Evolutionary conservation across 2,888 invertebrate genomes (phyloP), one percentile per base, ranked within the genome.

Genomic region (Cosmia pyralina): DNA sequence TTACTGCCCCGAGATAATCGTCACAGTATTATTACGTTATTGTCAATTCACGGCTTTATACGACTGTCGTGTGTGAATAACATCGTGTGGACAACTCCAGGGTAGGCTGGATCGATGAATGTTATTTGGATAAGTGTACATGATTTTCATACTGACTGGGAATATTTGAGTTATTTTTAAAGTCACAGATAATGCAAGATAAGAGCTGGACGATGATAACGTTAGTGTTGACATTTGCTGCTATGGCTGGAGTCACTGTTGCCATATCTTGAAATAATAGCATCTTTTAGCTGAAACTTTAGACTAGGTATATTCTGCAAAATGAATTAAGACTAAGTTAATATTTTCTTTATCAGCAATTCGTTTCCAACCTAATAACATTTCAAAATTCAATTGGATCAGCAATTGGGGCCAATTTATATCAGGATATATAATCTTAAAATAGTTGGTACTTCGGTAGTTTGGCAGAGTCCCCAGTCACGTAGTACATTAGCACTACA

Each of bases 401-500:
- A 79, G 84, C 82, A 79, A 81, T 83, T 75, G 77, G 78, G 79
- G 82, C 85, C 82, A 85, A 84, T 85, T 86, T 87, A 88, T 88
- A 85, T 87, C 85, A 64, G 75, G 70, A 78, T 79, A 75, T 81
- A 84, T 83, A 83, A 88, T 88, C 84, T 88, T 77, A 80, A 77
- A 79, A 81, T 81, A 78, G 82, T 83, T 83, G 76, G 77, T 81
- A 79, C 77, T 84, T 78, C 65, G 75, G 78, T 81, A 79, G 79
- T 86, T 86, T 88, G 88, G 84, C 87, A 82, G 52, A 63, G 65
- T 77, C 81, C 77, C 76, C 85, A 84, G 90, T 90, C 92, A 91
- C 91, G 92, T 92, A 92, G 80, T 84, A 90, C 93, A 92, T 94
- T 93, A 92, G 90, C 93, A 93, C 92, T 89, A 91, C 89, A 93